Evolutionary conservation across 2,888 invertebrate genomes (phyloP).

Genomic region (Drosophila borealis): DNA sequence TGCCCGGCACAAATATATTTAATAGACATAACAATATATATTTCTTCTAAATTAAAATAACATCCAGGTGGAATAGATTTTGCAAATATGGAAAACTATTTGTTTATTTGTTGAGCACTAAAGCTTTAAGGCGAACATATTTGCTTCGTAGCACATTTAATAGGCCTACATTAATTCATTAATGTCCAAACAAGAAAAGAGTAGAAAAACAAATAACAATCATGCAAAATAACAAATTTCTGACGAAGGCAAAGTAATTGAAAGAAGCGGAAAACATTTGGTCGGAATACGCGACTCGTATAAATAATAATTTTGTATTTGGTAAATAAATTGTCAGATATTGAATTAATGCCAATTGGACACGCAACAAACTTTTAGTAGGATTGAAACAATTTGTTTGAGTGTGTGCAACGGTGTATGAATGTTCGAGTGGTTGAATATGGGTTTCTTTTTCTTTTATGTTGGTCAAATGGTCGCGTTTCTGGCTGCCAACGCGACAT

Average conservation of each 20-base stretch:
- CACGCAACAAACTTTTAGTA: slow-evolving; percentile 74
- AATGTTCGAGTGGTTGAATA: background rate
- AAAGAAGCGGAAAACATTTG: slow-evolving; percentile 47
- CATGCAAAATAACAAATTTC: slow-evolving; percentile 21
- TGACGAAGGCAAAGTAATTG: slow-evolving; percentile 35
- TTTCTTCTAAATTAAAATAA: too few species aligned
- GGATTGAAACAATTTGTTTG: slow-evolving; percentile 57
- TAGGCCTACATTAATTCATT: slow-evolving; percentile 47
- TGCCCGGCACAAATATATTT: background rate
- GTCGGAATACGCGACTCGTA: slow-evolving; percentile 52
- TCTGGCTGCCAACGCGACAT: slow-evolving; percentile 13
- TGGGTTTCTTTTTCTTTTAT: slow-evolving; percentile 4
- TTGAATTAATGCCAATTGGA: slow-evolving; percentile 64
- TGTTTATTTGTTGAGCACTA: background rate
- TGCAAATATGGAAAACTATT: too few species aligned
- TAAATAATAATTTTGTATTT: slow-evolving; percentile 70
- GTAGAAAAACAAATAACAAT: slow-evolving; percentile 20
- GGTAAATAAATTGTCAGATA: slow-evolving; percentile 63
- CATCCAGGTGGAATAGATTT: too few species aligned
- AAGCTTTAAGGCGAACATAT: background rate
- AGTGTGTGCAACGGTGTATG: slow-evolving; percentile 1
- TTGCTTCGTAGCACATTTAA: slow-evolving; percentile 17
- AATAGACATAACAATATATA: too few species aligned
- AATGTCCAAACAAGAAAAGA: slow-evolving; percentile 14
- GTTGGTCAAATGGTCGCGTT: slow-evolving; percentile 12